Evolutionary conservation across 2,113 vertebrate species (phyloP).

Genomic region (Sander lucioperca): DNA sequence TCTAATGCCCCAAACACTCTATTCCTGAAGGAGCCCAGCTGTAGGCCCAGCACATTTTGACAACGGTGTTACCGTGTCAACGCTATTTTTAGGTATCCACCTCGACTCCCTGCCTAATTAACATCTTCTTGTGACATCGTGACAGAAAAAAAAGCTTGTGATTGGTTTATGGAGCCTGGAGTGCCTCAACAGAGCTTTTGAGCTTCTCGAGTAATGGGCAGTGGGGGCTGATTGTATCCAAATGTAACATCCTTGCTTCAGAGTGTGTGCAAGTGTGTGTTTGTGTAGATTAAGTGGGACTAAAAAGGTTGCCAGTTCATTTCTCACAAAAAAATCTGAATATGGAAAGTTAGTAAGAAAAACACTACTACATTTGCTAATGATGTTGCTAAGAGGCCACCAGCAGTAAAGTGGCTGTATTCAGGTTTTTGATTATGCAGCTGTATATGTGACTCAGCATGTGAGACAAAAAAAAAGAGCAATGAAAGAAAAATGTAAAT

Average conservation of each 20-base stretch:
- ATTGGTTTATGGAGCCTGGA: conserved; percentile 54
- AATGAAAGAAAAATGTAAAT: neutral
- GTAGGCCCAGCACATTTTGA: conserved; percentile 24
- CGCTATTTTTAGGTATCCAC: conserved; percentile 55
- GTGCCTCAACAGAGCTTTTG: conserved; percentile 44
- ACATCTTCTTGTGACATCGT: conserved; percentile 47
- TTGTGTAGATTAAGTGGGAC: neutral
- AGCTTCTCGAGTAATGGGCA: conserved; percentile 27
- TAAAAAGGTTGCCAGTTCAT: neutral
- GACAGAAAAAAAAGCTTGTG: conserved; percentile 35
- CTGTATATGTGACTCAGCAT: neutral
- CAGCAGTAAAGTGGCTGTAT: neutral
- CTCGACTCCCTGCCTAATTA: conserved; percentile 55
- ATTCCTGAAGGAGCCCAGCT: conserved; percentile 38
- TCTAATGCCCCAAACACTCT: conserved; percentile 19
- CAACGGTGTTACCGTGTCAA: conserved; percentile 45
- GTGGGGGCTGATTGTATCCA: conserved; percentile 41
- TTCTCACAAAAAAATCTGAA: neutral
- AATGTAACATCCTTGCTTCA: conserved; percentile 3
- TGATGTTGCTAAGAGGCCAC: neutral
- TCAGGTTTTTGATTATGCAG: neutral
- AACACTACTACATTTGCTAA: too few species aligned
- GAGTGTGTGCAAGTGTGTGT: neutral
- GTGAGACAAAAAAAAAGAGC: neutral
- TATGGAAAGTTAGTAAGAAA: neutral